Evolutionary conservation across 2,888 invertebrate genomes (phyloP).

Genomic region (Oscheius sp.): DNA sequence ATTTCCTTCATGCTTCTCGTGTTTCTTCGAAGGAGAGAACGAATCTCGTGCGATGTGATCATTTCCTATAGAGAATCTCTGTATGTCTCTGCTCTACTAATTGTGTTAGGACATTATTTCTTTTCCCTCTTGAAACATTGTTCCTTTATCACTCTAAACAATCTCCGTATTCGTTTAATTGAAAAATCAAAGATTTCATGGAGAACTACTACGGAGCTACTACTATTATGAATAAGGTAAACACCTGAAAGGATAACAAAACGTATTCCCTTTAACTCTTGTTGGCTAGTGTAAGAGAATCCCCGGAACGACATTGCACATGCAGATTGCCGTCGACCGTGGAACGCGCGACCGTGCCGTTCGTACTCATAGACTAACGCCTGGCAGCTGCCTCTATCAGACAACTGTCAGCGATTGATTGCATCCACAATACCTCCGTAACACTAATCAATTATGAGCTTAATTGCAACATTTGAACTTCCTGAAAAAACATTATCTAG

Average conservation of each 20-base stretch:
- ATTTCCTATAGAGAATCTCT: slow-evolving; percentile 21
- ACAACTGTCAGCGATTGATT: slow-evolving; percentile 28
- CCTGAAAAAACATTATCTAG: too few relatives aligned
- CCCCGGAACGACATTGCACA: slow-evolving; percentile 26
- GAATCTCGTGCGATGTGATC: slow-evolving; percentile 21
- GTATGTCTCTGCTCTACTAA: slow-evolving; percentile 9
- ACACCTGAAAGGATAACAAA: neutral
- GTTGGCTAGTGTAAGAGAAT: slow-evolving; percentile 22
- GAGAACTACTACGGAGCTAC: too few relatives aligned
- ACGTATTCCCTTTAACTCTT: neutral
- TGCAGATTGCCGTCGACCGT: slow-evolving; percentile 18
- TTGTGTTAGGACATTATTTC: slow-evolving; percentile 30
- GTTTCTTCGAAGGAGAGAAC: slow-evolving; percentile 21
- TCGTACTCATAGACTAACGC: slow-evolving; percentile 17
- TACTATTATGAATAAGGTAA: too few relatives aligned
- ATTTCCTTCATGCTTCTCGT: neutral
- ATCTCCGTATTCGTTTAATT: slow-evolving; percentile 7
- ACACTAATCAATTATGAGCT: slow-evolving; percentile 14
- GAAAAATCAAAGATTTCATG: slow-evolving; percentile 1
- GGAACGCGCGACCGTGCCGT: slow-evolving; percentile 18
- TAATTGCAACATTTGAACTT: neutral
- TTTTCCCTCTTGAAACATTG: neutral
- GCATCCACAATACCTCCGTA: slow-evolving; percentile 16
- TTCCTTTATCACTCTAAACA: slow-evolving; percentile 5
- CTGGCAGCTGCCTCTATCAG: slow-evolving; percentile 20